Evolutionary conservation across 2,888 invertebrate genomes (phyloP).

Genomic region (Torymus auratus): DNA sequence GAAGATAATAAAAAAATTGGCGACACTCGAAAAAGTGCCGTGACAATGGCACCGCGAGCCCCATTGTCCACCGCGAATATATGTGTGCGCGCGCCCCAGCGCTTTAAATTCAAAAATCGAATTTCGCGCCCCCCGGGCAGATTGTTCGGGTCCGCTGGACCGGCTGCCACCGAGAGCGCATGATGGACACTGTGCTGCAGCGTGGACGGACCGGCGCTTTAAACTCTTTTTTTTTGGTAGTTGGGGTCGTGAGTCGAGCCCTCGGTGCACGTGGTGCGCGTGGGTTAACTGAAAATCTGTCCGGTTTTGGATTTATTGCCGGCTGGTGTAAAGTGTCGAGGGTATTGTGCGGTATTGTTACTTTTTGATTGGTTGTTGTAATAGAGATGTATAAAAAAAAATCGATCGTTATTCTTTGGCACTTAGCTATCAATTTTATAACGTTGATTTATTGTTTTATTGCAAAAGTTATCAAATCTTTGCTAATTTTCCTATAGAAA

Average conservation of each 20-base stretch:
- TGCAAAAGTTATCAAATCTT: no score
- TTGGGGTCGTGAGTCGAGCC: no score
- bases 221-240: slow-evolving; percentile 44
- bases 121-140: slow-evolving; percentile 63
- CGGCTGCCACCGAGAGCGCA: slow-evolving; percentile 58
- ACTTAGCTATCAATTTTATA: no score
- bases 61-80: no score
- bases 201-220: slow-evolving; percentile 14
- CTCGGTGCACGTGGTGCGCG: not conserved
- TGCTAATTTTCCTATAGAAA: no score
- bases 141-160: slow-evolving; percentile 71
- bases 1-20: slow-evolving; percentile 58
- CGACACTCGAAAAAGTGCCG: slow-evolving; percentile 52
- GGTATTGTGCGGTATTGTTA: no score
- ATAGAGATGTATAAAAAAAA: no score
- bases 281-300: slow-evolving; percentile 18
- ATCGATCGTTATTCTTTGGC: no score
- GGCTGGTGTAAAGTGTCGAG: no score
- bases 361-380: no score
- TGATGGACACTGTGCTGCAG: slow-evolving; percentile 30
- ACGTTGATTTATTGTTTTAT: no score
- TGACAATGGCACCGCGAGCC: no score
- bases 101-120: slow-evolving; percentile 75
- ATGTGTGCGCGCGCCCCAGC: slow-evolving; percentile 5
- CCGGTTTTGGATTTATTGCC: slow-evolving; percentile 13